Conservation (phyloP, 2,113 vertebrate species). For the Semnornis frantzii region DNA sequence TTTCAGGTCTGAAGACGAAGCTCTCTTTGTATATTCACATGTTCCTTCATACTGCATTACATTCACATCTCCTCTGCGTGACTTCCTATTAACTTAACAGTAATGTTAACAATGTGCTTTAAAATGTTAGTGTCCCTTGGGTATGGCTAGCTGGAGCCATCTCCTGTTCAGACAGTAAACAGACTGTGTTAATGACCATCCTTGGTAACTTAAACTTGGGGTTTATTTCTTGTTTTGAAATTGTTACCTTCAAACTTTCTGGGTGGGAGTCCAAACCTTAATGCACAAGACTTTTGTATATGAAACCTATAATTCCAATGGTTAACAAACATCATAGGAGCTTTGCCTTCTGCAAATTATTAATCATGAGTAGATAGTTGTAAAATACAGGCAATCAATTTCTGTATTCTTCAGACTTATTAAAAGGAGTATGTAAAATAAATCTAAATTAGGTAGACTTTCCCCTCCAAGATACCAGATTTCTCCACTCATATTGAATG, state of each 20-base stretch:
- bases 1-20: neutral
- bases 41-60: neutral
- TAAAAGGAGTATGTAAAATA: neutral
- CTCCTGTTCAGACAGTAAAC: slow-evolving; percentile 63
- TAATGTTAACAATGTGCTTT: neutral
- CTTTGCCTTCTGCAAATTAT: neutral
- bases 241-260: neutral
- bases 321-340: neutral
- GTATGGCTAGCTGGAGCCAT: slow-evolving; percentile 61
- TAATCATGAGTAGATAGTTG: neutral
- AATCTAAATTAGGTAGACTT: neutral
- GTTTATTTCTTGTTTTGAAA: neutral
- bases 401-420: neutral
- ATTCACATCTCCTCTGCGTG: neutral
- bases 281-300: neutral
- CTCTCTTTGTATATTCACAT: neutral
- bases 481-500: neutral
- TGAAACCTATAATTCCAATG: neutral
- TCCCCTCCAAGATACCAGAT: neutral
- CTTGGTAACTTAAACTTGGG: neutral
- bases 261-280: neutral
- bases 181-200: neutral
- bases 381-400: neutral
- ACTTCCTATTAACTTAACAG: neutral
- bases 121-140: slow-evolving; percentile 25